These are phyloP conservation scores for Channa argus DNA, from an alignment of 2,113 vertebrate genomes.

Conservation along the genomic window DNA sequence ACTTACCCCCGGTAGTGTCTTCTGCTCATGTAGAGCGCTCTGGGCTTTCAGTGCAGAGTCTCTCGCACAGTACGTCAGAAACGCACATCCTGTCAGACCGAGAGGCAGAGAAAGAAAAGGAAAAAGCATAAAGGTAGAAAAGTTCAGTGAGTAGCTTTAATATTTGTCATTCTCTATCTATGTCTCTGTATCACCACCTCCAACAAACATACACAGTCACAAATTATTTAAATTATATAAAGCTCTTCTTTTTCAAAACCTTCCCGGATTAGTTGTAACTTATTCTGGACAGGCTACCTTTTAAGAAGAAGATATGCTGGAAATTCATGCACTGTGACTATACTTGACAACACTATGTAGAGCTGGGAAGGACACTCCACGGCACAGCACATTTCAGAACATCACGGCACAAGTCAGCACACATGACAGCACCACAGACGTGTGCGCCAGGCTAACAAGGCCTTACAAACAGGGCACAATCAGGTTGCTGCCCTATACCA, in stretches of 20 bases:
- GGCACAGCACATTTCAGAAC: conserved; percentile 73
- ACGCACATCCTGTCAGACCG: conserved; percentile 88
- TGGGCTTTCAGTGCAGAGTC: conserved; percentile 94
- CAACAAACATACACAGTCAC: conserved; percentile 37
- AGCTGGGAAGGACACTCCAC: conserved; percentile 73
- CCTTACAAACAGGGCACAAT: conserved; percentile 66
- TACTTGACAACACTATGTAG: conserved; percentile 68
- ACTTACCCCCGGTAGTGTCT: conserved; percentile 92
- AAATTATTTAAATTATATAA: conserved; percentile 47
- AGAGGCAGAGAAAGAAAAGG: conserved; percentile 29
- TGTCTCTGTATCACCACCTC: conserved; percentile 29
- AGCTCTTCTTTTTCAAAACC: conserved; percentile 27
- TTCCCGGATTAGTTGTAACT: conserved; percentile 41
- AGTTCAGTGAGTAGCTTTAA: conserved; percentile 40
- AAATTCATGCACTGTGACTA: conserved; percentile 70
- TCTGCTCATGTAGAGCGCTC: conserved; percentile 94
- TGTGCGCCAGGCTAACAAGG: conserved; percentile 72
- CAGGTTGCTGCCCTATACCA: conserved; percentile 59
- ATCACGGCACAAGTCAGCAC: conserved; percentile 77
- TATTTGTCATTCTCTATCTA: conserved; percentile 41
- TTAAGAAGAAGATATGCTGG: conserved; percentile 29
- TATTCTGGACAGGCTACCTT: conserved; percentile 31
- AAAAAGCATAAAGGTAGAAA: conserved; percentile 30
- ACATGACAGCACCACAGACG: conserved; percentile 76
- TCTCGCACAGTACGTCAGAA: conserved; percentile 93